phyloP scores from a whole-genome alignment of 2,797 vertebrate species.

The Iguana delicatissima region DNA sequence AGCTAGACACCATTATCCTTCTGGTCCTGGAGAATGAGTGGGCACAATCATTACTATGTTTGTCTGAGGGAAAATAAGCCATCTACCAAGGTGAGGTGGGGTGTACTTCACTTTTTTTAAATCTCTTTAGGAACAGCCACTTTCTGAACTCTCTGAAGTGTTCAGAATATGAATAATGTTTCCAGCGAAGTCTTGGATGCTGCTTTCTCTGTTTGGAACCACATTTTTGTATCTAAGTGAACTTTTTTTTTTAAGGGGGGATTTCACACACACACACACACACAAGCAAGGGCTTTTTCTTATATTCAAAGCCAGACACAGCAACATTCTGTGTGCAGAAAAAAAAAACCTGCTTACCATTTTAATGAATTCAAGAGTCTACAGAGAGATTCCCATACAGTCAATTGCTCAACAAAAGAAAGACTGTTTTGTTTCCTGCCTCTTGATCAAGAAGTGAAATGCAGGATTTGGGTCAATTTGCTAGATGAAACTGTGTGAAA shows the following conservation, averaged over 20 bases:
- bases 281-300: background rate
- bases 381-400: constrained; percentile 64
- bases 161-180: constrained; percentile 31
- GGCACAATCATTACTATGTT: background rate
- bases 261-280: background rate
- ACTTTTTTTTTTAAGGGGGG: background rate
- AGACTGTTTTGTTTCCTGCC: constrained; percentile 71
- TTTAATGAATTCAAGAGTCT: constrained; percentile 60
- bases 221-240: background rate
- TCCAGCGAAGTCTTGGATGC: constrained; percentile 18
- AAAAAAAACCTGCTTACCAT: constrained; percentile 62
- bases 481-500: constrained; percentile 68
- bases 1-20: background rate
- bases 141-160: background rate
- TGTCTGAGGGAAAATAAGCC: background rate
- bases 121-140: background rate
- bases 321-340: constrained; percentile 33
- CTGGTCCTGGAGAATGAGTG: background rate
- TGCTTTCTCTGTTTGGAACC: background rate
- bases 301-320: constrained; percentile 48
- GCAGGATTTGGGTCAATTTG: constrained; percentile 71
- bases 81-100: background rate
- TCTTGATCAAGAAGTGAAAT: constrained; percentile 67
- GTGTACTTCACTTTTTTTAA: background rate
- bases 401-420: constrained; percentile 67